These are phyloP conservation scores for Cardiocondyla obscurior DNA, from an alignment of 1,140 invertebrate genomes.

Conservation along the genomic window DNA sequence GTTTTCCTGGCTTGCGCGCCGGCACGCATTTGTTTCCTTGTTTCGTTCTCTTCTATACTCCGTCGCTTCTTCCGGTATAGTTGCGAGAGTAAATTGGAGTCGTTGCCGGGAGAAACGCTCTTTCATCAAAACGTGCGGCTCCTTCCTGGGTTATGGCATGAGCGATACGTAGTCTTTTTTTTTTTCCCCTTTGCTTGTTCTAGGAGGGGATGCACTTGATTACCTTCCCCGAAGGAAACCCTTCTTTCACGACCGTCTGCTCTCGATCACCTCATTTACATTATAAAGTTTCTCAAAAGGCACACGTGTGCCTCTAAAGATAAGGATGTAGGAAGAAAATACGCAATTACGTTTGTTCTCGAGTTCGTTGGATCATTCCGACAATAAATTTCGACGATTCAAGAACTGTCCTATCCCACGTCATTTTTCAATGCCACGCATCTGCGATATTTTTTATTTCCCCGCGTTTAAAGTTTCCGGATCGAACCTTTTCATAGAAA, in stretches of 20 bases:
- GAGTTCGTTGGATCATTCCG: neutral
- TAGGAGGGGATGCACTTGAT: slow-evolving; percentile 35
- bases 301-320: neutral
- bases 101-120: slow-evolving; percentile 10
- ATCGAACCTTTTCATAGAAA: neutral
- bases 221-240: neutral
- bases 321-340: neutral
- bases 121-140: slow-evolving; percentile 55
- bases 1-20: slow-evolving; percentile 16
- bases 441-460: neutral
- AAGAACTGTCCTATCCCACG: too few species aligned
- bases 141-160: slow-evolving; percentile 4
- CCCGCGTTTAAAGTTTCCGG: neutral
- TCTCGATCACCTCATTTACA: slow-evolving; percentile 54
- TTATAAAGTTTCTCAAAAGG: slow-evolving; percentile 21
- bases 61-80: slow-evolving; percentile 33
- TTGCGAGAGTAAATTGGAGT: slow-evolving; percentile 58
- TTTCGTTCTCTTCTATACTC: neutral
- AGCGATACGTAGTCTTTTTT: neutral
- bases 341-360: neutral
- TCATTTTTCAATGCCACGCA: neutral
- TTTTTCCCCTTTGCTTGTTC: neutral
- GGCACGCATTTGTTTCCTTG: slow-evolving; percentile 46
- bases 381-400: neutral
- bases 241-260: slow-evolving; percentile 17